Base-by-base conservation (phyloP, 2,797 vertebrate genomes). In the Macropodus opercularis region DNA sequence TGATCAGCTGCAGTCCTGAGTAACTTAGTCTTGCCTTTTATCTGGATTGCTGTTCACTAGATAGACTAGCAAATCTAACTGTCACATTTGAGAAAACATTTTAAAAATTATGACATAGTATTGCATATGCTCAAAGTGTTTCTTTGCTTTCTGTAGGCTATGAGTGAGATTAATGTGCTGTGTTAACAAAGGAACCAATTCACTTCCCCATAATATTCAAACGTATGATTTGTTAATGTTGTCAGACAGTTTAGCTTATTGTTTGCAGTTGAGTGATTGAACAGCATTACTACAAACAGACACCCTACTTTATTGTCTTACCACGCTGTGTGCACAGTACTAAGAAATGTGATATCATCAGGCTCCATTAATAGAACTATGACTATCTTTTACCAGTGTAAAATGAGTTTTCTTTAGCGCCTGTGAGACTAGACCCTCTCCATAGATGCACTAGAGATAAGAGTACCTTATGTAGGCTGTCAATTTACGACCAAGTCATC, bases 1-100 rank as follows among this genome's bases (percentile, higher is more conserved):
- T 51, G 31, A 49, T 62, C 32, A 60, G 38, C 52, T 63, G 19
- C 35, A 32, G 10, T 29, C 52, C 24, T 9, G 36, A 63, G 43
- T 49, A 67, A 18, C 53, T 21, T 8, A 48, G 39, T 53, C 18
- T 47, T 14, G 1, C 14, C n/a, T n/a, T 66, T 18, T 13, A 22
- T 51, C 19, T 31, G 34, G 41, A 53, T 73, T 67, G 23, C 17
- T 77, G 14, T 22, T 27, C 39, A 34, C 48, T 2, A 2, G n/a
- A 52, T 14, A 63, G 27, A 29, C 42, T 23, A 52, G 41, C n/a
- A 40, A 52, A 50, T 3, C 0, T 44, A 62, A 62, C 18, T 27
- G 23, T 46, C 12, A 62, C 15, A 43, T 48, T 3, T 34, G 9
- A 40, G 34, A 54, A 44, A 70, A 22, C 23, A 42, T 52, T 14